A percentile compares a stretch with the other conserved stretches of the same genome.
phyloP scores from a whole-genome alignment of 2,797 vertebrate genomes.

The Brachyalestes nurse region DNA sequence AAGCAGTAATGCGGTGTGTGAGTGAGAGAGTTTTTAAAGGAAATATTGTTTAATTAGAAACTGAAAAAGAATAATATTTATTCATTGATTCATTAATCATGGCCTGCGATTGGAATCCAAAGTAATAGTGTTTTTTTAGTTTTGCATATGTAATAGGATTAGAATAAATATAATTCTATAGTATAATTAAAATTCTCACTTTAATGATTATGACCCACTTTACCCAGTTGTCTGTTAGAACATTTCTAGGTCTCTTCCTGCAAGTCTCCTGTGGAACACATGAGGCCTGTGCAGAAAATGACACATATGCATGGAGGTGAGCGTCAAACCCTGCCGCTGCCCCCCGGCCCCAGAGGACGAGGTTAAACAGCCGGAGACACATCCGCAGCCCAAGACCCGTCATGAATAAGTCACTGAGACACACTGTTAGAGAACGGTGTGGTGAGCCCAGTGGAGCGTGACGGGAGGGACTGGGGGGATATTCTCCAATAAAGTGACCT shows the following conservation, averaged over 20 bases:
- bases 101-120: too few relatives aligned
- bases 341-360: constrained; percentile 40
- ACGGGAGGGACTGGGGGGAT: background rate
- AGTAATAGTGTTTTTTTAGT: too few relatives aligned
- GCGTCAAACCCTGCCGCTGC: constrained; percentile 23
- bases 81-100: too few relatives aligned
- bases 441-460: constrained; percentile 25
- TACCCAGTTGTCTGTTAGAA: background rate
- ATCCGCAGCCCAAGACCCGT: constrained; percentile 43
- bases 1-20: too few relatives aligned
- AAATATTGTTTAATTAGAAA: too few relatives aligned
- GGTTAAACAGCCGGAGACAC: constrained; percentile 63
- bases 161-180: background rate
- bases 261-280: constrained; percentile 22
- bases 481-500: constrained; percentile 16
- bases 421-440: constrained; percentile 6
- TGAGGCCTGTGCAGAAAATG: constrained; percentile 4
- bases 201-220: background rate
- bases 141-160: too few relatives aligned
- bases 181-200: too few relatives aligned
- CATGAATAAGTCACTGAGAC: constrained; percentile 43
- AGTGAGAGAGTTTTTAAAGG: too few relatives aligned
- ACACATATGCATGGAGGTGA: constrained; percentile 26
- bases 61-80: too few relatives aligned
- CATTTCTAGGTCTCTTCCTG: background rate